Base-by-base conservation (phyloP, 2,888 invertebrate genomes). In the Clivina fossor region DNA sequence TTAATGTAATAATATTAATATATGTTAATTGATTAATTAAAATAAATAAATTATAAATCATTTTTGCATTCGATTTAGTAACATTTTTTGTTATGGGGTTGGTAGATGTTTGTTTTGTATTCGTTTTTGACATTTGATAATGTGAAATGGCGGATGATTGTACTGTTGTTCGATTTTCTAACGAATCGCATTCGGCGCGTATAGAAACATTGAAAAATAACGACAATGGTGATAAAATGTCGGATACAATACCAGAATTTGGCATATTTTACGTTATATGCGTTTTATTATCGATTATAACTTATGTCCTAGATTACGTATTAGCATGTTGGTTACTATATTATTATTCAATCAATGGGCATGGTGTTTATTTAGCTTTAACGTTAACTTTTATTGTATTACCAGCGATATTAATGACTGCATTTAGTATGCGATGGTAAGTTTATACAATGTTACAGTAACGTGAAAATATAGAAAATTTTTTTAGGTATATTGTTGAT, bases 381-480 rank as follows among this genome's bases (percentile, higher is more conserved):
- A 79, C 79, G n/a, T 66, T 78, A 49, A 71, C 74, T 4, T 79
- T 79, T 65, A 67, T 78, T 43, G 64, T 77, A 43, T 64, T 78
- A 46, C 78, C 79, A 59, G 76, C 78, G 5, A 61, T 79, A 46
- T 69, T 76, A 59, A 78, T 77, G 70, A 78, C 76, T 13, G 74
- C 75, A 20, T 71, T 79, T 58, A 78, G 77, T 64, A 69, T 78
- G 60, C 65, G 76, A 69, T 79, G 79, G 79, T 76, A 69, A 69
- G 71, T 15, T 38, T 18, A 15, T 38, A 4, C 4, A 18, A 5
- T 38, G 8, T 13, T 15, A 16, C 16, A 5, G 16, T 16, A 16
- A 38, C 26, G 9, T 7, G 9, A 7, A 7, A 26, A 26, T 5
- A 7, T 26, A 7, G 7, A 5, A 38, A 7, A 7, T 13, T 46